Percentiles rank a stretch among this genome's conserved stretches.
Evolutionary conservation across 2,888 invertebrate species (phyloP).

Genomic region (Tricholauxania praeusta): DNA sequence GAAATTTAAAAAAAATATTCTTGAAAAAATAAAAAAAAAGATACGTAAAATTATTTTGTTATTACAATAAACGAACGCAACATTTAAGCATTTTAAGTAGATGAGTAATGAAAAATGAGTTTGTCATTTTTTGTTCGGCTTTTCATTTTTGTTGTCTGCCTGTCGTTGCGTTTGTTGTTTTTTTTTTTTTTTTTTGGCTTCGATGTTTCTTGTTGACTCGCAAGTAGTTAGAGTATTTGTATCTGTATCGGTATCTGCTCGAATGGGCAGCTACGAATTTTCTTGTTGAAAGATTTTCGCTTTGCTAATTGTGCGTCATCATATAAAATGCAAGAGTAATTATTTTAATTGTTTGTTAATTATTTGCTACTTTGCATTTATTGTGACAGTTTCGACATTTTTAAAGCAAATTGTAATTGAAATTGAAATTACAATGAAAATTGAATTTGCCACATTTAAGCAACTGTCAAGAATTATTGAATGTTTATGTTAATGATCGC

Average conservation of each 20-base stretch:
- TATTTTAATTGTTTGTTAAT: conserved; percentile 35
- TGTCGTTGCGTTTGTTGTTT: neutral
- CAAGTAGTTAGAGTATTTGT: neutral
- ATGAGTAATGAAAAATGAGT: conserved; percentile 25
- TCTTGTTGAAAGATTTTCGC: conserved; percentile 15
- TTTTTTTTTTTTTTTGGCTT: neutral
- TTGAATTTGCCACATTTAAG: too few species aligned
- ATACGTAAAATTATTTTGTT: too few species aligned
- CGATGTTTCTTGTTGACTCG: neutral
- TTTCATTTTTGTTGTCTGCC: neutral
- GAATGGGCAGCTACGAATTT: neutral
- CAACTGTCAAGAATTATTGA: too few species aligned
- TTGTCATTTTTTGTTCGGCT: conserved; percentile 4
- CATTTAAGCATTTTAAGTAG: neutral
- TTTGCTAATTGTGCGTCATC: conserved; percentile 32
- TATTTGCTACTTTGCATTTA: conserved; percentile 17
- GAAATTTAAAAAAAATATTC: too few species aligned
- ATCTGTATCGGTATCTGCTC: neutral
- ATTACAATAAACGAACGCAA: too few species aligned
- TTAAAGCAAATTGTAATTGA: neutral
- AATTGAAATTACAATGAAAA: too few species aligned
- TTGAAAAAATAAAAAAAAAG: too few species aligned
- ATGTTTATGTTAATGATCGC: too few species aligned
- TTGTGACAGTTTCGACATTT: neutral
- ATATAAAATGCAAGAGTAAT: conserved; percentile 21